Conservation (phyloP, 1,140 invertebrate species). For the Zaprionus kolodkinae region DNA sequence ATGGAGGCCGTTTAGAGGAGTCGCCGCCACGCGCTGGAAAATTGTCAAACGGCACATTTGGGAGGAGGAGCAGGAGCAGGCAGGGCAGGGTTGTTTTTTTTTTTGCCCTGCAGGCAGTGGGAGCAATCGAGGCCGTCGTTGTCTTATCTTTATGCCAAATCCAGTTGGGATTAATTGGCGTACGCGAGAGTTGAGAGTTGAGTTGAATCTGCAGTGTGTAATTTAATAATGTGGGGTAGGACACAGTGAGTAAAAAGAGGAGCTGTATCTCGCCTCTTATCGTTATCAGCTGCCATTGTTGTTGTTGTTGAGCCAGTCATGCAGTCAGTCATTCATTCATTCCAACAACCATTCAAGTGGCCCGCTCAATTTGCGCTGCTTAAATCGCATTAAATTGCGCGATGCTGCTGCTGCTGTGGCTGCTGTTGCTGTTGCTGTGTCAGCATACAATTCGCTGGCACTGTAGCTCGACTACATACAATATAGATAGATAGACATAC, state of each 20-base stretch:
- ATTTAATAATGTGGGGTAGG: constrained; percentile 78
- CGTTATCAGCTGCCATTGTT: constrained; percentile 63
- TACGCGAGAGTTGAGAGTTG: constrained; percentile 48
- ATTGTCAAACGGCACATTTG: constrained; percentile 65
- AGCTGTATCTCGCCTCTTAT: constrained; percentile 35
- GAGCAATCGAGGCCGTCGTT: constrained; percentile 56
- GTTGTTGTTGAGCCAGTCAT: constrained; percentile 49
- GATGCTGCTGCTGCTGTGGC: constrained; percentile 26
- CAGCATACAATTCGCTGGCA: constrained; percentile 73
- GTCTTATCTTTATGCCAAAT: constrained; percentile 81
- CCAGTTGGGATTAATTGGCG: constrained; percentile 80
- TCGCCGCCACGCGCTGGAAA: constrained; percentile 73
- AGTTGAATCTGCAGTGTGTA: constrained; percentile 64
- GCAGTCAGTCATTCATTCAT: constrained; percentile 68
- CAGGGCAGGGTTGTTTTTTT: too few species aligned
- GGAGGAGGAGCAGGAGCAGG: constrained; percentile 24
- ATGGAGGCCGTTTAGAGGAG: constrained; percentile 48
- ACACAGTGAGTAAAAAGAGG: constrained; percentile 14
- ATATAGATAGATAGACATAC: constrained; percentile 29
- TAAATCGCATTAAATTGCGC: constrained; percentile 81
- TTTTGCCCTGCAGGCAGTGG: constrained; percentile 20
- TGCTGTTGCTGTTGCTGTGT: constrained; percentile 63
- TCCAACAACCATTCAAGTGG: constrained; percentile 60
- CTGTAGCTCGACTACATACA: constrained; percentile 42
- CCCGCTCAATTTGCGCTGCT: constrained; percentile 77